Conservation (phyloP, 2,797 vertebrate species). For the Sebastolobus altivelis region DNA sequence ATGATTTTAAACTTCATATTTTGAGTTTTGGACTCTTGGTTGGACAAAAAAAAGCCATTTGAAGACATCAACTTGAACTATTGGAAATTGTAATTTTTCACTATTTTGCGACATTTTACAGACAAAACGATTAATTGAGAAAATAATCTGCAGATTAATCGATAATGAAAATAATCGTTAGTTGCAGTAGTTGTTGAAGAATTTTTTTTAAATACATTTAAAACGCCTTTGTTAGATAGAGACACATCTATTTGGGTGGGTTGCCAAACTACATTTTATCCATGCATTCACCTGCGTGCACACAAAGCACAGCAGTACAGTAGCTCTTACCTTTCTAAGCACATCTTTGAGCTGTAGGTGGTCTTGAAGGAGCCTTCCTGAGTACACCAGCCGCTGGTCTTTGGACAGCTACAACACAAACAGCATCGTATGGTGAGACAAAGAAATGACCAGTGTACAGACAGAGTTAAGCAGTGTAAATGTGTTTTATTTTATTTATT, state of each 20-base stretch:
- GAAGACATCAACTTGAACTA: background rate
- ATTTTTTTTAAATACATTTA: too few relatives aligned
- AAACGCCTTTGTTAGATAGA: background rate
- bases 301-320: background rate
- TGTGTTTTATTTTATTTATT: rapidly evolving
- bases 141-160: background rate
- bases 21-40: background rate
- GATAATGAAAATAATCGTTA: background rate
- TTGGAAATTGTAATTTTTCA: background rate
- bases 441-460: rapidly evolving
- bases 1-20: background rate
- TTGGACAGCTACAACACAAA: constrained; percentile 88
- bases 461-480: rapidly evolving
- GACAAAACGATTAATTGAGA: background rate
- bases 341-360: constrained; percentile 95
- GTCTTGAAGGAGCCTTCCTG: constrained; percentile 94
- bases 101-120: background rate
- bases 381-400: constrained; percentile 97
- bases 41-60: background rate
- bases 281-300: background rate
- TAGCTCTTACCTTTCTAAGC: constrained; percentile 91
- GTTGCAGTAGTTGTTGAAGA: background rate
- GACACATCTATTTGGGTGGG: background rate
- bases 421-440: background rate
- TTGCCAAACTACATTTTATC: background rate